phyloP scores from a whole-genome alignment of 1,140 invertebrate species.

The Brachystomella parvula region DNA sequence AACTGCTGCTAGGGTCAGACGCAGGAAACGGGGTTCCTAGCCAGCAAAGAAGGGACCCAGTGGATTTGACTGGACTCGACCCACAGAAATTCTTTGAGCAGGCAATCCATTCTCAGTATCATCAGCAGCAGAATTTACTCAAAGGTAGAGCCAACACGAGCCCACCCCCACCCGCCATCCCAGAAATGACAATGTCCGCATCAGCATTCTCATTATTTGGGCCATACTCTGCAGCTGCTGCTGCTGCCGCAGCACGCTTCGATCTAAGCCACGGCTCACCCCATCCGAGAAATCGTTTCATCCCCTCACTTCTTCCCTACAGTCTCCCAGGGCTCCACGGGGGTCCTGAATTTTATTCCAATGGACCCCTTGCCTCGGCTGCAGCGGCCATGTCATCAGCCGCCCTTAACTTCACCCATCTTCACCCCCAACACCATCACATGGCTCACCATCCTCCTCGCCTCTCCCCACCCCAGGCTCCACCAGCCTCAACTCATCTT shows the following conservation, averaged over 20 bases:
- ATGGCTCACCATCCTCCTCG: conserved; percentile 15
- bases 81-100: conserved; percentile 31
- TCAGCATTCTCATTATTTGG: conserved; percentile 36
- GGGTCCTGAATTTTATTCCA: conserved; percentile 24
- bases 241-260: conserved; percentile 31
- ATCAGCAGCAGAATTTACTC: background rate
- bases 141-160: background rate
- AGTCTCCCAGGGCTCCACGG: conserved; percentile 29
- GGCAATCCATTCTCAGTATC: conserved; percentile 3
- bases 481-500: conserved; percentile 19
- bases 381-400: conserved; percentile 28
- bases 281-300: conserved; percentile 21
- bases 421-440: background rate
- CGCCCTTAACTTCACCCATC: background rate
- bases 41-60: conserved; percentile 10
- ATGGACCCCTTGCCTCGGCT: conserved; percentile 19
- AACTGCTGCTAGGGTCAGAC: conserved; percentile 52
- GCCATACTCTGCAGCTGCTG: conserved; percentile 33
- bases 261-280: conserved; percentile 13
- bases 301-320: conserved; percentile 36
- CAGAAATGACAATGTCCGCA: background rate
- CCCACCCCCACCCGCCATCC: background rate
- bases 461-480: background rate
- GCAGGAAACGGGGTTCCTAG: too few species aligned
- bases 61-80: conserved; percentile 30